Evolutionary conservation across 2,888 invertebrate genomes (phyloP).

Genomic region (Serripes groenlandicus): DNA sequence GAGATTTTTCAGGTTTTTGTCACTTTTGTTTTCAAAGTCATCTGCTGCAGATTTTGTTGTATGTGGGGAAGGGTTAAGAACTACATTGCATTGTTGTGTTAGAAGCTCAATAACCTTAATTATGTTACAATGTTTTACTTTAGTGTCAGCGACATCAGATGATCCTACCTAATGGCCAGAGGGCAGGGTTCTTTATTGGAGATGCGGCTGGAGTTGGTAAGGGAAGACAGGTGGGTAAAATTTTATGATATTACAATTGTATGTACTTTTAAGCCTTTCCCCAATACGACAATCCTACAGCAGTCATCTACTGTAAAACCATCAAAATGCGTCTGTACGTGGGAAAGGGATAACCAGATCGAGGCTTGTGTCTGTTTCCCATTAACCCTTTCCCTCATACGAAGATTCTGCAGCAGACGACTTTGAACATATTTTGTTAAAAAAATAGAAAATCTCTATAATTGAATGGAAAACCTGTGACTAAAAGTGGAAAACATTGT

Average conservation of each 20-base stretch:
- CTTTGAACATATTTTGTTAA: neutral
- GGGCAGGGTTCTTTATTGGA: conserved; percentile 86
- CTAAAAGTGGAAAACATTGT: neutral
- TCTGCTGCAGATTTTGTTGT: too few relatives aligned
- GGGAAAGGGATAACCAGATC: neutral
- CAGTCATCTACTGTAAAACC: neutral
- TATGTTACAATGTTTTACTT: too few relatives aligned
- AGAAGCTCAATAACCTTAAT: too few relatives aligned
- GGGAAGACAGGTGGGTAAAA: conserved; percentile 81
- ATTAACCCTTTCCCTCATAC: neutral
- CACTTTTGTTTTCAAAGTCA: too few relatives aligned
- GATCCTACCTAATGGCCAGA: conserved; percentile 81
- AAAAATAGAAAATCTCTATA: too few relatives aligned
- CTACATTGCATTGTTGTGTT: too few relatives aligned
- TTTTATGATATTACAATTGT: neutral
- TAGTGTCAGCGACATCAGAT: conserved; percentile 85
- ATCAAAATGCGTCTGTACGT: neutral
- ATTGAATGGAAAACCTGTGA: too few relatives aligned
- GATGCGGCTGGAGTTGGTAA: conserved; percentile 86
- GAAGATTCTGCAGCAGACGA: neutral
- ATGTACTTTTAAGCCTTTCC: neutral
- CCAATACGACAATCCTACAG: neutral
- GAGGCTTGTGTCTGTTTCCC: neutral
- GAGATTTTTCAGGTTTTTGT: too few relatives aligned
- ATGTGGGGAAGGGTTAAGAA: too few relatives aligned